These are phyloP conservation scores for Leptodactylus fallax DNA, from an alignment of 2,797 vertebrate species.

Conservation along the genomic window DNA sequence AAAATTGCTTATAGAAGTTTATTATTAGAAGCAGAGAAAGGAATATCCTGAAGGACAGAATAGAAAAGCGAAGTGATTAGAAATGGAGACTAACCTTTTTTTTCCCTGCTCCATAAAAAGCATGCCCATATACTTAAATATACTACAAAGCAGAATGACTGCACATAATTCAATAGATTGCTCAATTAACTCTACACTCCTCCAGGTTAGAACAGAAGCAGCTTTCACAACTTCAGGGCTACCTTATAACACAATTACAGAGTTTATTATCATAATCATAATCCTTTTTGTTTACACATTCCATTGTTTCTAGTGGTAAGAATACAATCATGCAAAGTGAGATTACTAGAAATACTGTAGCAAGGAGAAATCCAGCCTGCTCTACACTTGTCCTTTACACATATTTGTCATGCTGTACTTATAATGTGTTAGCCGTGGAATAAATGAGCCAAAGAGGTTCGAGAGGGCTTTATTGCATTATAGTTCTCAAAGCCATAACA, in stretches of 20 bases:
- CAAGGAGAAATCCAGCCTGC: neutral
- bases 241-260: slow-evolving; percentile 38
- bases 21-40: neutral
- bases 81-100: neutral
- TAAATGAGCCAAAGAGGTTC: neutral
- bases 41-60: neutral
- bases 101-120: slow-evolving; percentile 24
- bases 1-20: neutral
- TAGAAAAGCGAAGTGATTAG: neutral
- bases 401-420: neutral
- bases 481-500: neutral
- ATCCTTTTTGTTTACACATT: slow-evolving; percentile 52
- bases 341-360: slow-evolving; percentile 18
- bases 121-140: slow-evolving; percentile 8
- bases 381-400: slow-evolving; percentile 14
- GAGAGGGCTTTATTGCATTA: neutral
- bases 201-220: slow-evolving; percentile 36
- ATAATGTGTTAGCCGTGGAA: neutral
- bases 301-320: slow-evolving; percentile 28
- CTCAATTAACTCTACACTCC: slow-evolving; percentile 40
- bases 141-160: slow-evolving; percentile 30
- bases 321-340: slow-evolving; percentile 31
- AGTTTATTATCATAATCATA: slow-evolving; percentile 50
- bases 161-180: slow-evolving; percentile 40
- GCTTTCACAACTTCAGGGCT: slow-evolving; percentile 44